Conservation (phyloP, 2,888 invertebrate genomes). For the Scaeva pyrastri region DNA sequence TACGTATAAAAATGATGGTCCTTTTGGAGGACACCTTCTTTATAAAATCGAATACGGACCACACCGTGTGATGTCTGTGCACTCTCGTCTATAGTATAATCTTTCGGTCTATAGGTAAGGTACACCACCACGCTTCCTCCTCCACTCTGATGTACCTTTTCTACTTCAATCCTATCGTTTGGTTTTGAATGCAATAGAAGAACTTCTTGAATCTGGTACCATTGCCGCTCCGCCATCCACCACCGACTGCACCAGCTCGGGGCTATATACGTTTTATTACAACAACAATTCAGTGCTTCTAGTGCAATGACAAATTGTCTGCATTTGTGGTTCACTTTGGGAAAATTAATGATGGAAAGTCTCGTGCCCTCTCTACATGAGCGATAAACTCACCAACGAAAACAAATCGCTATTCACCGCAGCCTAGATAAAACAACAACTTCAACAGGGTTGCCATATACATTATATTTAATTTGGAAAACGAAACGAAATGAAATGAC, state of each 20-base stretch:
- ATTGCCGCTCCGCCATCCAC: background rate
- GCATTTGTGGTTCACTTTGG: slow-evolving; percentile 76
- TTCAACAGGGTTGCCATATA: slow-evolving; percentile 35
- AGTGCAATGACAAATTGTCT: slow-evolving; percentile 74
- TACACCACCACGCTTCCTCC: background rate
- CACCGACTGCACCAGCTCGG: background rate
- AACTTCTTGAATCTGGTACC: slow-evolving; percentile 15
- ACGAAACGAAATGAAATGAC: background rate
- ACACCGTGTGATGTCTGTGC: slow-evolving; percentile 73
- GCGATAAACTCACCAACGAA: slow-evolving; percentile 73
- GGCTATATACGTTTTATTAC: background rate
- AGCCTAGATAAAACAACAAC: slow-evolving; percentile 71
- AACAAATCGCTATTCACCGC: slow-evolving; percentile 62
- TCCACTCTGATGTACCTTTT: background rate
- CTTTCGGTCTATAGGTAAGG: slow-evolving; percentile 13
- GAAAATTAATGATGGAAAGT: slow-evolving; percentile 76
- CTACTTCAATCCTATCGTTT: background rate
- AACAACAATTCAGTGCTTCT: slow-evolving; percentile 47
- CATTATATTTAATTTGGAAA: background rate
- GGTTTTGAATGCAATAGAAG: slow-evolving; percentile 42
- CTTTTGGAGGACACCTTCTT: slow-evolving; percentile 69
- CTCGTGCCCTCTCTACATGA: slow-evolving; percentile 65
- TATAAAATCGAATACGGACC: slow-evolving; percentile 68
- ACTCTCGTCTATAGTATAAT: slow-evolving; percentile 46
- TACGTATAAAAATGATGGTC: slow-evolving; percentile 65